Evolutionary conservation across 2,888 invertebrate genomes (phyloP).

Genomic region (Lasioglossum zephyrum): DNA sequence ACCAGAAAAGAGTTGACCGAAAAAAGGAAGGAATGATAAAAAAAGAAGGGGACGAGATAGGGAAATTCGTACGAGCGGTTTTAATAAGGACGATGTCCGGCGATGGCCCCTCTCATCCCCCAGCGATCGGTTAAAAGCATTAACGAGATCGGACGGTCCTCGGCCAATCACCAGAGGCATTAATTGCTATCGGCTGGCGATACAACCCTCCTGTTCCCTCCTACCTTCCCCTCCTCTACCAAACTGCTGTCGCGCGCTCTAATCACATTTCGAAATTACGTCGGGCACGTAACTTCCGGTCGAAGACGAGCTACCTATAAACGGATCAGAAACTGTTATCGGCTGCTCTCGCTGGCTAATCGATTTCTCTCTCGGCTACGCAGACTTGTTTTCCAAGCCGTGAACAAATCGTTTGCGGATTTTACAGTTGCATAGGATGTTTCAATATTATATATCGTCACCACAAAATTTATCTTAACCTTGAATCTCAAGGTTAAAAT

Average conservation of each 20-base stretch:
- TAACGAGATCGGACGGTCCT: constrained; percentile 25
- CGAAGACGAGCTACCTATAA: constrained; percentile 55
- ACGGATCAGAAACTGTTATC: constrained; percentile 59
- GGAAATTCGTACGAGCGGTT: background rate
- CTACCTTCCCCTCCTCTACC: background rate
- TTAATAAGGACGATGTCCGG: background rate
- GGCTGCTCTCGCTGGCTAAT: constrained; percentile 35
- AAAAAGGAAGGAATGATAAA: background rate
- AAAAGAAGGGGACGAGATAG: background rate
- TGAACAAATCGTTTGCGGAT: background rate
- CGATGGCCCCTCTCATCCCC: background rate
- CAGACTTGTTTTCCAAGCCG: background rate
- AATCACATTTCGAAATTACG: constrained; percentile 61
- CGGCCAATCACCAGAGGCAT: constrained; percentile 35
- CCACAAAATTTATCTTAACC: too few species aligned
- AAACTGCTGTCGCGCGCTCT: constrained; percentile 16
- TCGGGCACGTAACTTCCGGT: constrained; percentile 55
- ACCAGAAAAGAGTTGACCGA: background rate
- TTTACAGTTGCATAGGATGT: background rate
- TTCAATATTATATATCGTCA: too few species aligned
- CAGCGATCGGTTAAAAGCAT: constrained; percentile 7
- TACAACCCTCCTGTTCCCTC: background rate
- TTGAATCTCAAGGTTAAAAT: too few species aligned
- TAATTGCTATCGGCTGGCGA: constrained; percentile 40
- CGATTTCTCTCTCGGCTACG: constrained; percentile 38